Percentiles rank a stretch among this genome's conserved stretches.
These are phyloP conservation scores for Sardinella longiceps DNA, from an alignment of 2,797 vertebrate species.

Conservation along the genomic window DNA sequence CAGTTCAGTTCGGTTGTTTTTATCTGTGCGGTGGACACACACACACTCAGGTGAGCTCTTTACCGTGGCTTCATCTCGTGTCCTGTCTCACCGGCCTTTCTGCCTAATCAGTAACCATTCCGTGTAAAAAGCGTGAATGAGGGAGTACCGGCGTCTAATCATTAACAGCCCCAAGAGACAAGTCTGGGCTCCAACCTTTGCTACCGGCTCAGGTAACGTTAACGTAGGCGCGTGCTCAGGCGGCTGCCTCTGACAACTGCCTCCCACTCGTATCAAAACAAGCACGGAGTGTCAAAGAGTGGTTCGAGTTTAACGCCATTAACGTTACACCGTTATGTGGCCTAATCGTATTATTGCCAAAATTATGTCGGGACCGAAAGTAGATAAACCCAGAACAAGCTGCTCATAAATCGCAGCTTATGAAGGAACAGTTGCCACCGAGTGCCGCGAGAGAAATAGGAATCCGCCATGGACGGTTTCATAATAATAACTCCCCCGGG, in stretches of 20 bases:
- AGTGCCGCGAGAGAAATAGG: background rate
- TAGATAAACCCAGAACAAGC: background rate
- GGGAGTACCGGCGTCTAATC: conserved; percentile 1
- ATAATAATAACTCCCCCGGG: too few relatives aligned
- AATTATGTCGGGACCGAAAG: too few relatives aligned
- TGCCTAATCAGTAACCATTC: background rate
- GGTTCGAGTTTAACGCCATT: too few relatives aligned
- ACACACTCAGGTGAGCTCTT: background rate
- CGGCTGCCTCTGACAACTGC: conserved; percentile 4
- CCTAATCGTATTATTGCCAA: too few relatives aligned
- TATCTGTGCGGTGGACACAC: background rate
- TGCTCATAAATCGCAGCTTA: background rate
- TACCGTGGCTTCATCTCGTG: background rate
- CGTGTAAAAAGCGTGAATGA: background rate
- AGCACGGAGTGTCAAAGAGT: background rate
- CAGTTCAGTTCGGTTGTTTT: background rate
- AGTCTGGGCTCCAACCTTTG: background rate
- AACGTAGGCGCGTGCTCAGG: background rate
- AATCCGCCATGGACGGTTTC: background rate
- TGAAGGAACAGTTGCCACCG: background rate
- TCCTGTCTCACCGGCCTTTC: background rate
- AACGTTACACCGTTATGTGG: too few relatives aligned
- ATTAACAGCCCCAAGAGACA: background rate
- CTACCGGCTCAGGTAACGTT: background rate
- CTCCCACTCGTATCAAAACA: background rate